Conservation (phyloP, 2,797 vertebrate species). For the Sparidentex hasta region DNA sequence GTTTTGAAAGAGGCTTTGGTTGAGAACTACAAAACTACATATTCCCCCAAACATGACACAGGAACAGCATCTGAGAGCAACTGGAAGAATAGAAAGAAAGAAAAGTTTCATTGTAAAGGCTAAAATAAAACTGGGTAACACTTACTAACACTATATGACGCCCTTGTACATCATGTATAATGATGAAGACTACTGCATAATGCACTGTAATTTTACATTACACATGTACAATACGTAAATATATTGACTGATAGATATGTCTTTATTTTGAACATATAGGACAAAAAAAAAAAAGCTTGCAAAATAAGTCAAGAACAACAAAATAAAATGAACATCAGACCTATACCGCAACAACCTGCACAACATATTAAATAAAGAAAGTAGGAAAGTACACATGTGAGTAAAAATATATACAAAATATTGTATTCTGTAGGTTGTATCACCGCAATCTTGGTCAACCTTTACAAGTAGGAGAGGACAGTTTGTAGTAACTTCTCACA, state of each 20-base stretch:
- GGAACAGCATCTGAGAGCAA: constrained; percentile 31
- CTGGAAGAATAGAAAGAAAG: not conserved
- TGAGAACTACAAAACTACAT: constrained; percentile 26
- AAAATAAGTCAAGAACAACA: no score
- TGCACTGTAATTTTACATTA: constrained; percentile 14
- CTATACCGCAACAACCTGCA: no score
- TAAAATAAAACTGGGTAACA: constrained; percentile 21
- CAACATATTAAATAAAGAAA: no score
- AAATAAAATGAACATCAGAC: no score
- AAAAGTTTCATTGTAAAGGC: constrained; percentile 1
- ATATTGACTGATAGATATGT: no score
- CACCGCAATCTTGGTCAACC: not conserved
- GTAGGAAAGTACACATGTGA: no score
- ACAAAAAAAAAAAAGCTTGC: no score
- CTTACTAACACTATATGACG: constrained; percentile 15
- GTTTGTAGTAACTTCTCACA: not conserved
- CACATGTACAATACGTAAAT: not conserved
- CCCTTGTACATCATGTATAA: constrained; percentile 16
- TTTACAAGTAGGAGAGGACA: no score
- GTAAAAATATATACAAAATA: no score
- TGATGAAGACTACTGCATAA: constrained; percentile 14
- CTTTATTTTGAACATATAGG: no score
- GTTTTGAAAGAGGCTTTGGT: constrained; percentile 33
- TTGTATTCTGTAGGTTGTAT: no score
- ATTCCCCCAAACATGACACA: constrained; percentile 37